A percentile compares a stretch with the other conserved stretches of the same genome.
These are phyloP conservation scores for Aricia artaxerxes DNA, from an alignment of 2,888 invertebrate species.

Conservation along the genomic window DNA sequence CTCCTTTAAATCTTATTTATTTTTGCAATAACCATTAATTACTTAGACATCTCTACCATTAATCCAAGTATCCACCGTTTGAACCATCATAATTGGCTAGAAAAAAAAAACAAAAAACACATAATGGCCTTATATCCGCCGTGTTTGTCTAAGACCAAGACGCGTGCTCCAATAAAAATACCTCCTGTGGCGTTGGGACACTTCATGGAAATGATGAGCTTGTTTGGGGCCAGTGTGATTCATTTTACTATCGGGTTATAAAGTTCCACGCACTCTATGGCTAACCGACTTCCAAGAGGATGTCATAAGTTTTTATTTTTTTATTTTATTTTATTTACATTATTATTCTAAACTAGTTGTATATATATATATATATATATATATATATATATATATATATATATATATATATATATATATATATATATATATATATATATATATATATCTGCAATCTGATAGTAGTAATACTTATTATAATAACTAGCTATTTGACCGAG, in stretches of 20 bases:
- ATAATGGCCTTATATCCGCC: constrained; percentile 26
- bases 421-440: too few relatives aligned
- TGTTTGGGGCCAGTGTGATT: constrained; percentile 56
- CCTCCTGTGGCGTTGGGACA: constrained; percentile 60
- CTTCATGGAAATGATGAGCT: constrained; percentile 55
- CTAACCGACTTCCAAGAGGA: constrained; percentile 38
- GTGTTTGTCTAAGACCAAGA: constrained; percentile 36
- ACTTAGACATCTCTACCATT: not conserved
- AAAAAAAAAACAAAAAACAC: constrained; percentile 14
- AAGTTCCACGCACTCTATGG: constrained; percentile 41
- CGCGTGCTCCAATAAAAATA: constrained; percentile 57
- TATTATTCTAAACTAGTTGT: too few relatives aligned
- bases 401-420: too few relatives aligned
- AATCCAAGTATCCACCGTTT: not conserved
- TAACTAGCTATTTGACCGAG: too few relatives aligned
- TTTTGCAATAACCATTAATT: too few relatives aligned
- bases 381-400: too few relatives aligned
- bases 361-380: too few relatives aligned
- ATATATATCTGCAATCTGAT: too few relatives aligned
- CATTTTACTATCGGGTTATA: constrained; percentile 61
- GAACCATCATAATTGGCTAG: not conserved
- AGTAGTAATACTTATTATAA: too few relatives aligned
- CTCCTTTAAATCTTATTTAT: too few relatives aligned
- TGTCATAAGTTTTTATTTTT: constrained; percentile 38
- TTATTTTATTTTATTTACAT: too few relatives aligned